Conservation (phyloP, 2,888 invertebrate species). For the Hypercompe scribonia region DNA sequence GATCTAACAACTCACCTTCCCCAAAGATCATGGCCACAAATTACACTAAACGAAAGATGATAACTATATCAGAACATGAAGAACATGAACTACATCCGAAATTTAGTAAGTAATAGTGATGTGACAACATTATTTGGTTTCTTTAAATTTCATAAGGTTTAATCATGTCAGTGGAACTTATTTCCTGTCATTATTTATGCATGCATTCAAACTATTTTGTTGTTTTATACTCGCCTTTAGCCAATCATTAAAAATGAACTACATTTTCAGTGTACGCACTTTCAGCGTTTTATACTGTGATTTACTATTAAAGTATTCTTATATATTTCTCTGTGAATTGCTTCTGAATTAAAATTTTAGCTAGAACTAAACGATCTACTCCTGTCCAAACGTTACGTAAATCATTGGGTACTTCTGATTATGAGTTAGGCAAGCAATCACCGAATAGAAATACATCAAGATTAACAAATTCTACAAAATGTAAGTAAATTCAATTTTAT, state of each 20-base stretch:
- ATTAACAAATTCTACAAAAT: conserved; percentile 57
- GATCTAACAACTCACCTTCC: conserved; percentile 46
- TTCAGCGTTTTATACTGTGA: no score
- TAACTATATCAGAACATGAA: conserved; percentile 75
- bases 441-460: conserved; percentile 59
- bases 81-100: conserved; percentile 65
- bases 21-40: conserved; percentile 55
- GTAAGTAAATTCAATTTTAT: neutral
- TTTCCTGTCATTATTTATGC: neutral
- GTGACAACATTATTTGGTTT: neutral
- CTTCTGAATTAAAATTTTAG: conserved; percentile 40
- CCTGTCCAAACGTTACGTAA: conserved; percentile 51
- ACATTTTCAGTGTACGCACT: no score
- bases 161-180: neutral
- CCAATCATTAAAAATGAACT: no score
- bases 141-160: neutral
- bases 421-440: conserved; percentile 55
- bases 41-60: conserved; percentile 70
- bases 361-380: conserved; percentile 52
- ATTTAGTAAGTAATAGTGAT: conserved; percentile 63
- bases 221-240: neutral
- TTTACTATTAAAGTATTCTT: no score
- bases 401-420: conserved; percentile 56
- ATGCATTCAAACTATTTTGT: neutral
- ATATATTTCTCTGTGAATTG: no score